Evolutionary conservation across 1,140 invertebrate species (phyloP), one percentile per base, ranked within the genome.

Genomic region (Bombus impatiens): DNA sequence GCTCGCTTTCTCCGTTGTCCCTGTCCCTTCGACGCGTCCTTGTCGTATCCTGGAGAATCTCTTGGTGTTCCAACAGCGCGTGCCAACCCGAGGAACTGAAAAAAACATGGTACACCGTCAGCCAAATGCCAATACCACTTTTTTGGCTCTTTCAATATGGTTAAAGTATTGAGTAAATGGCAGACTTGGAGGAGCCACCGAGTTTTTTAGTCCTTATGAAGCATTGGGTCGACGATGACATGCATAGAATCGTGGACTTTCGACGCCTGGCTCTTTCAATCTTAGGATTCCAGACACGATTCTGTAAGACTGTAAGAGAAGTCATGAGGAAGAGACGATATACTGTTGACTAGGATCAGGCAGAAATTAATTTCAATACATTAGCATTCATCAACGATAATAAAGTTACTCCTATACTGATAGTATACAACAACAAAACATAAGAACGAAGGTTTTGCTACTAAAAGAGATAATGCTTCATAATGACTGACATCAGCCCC

Each of bases 1-100:
- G 62, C 9, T 79, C 78, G 78, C 78, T 79, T 79, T 81, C 79
- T 81, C 67, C 22, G 79, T 37, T 59, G 35, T 81, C 79, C 67
- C 79, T 72, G 53, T 82, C 44, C 72, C 62, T 37, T 44, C 25
- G 37, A 42, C 18, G 59, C 65, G 65, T 80, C 67, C 78, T 80
- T 53, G 44, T 40, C 65, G 62, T 42, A 13, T 59, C 78, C 44
- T 28, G 78, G n/a, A 42, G 65, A 37, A 67, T 80, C 78, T 79
- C 57, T 37, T 22, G 65, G 78, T 78, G 76, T 37, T 62, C 3
- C 37, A 53, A n/a, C 28, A 78, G 76, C 76, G 53, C 76, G 76
- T 78, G 76, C 37, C 59, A 78, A 78, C 42, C 18, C 18, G 37
- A 67, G 4, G 13, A 53, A 15, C 44, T 9, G 13, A 32, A 62